These are phyloP conservation scores for Xenus cinereus DNA, from an alignment of 2,113 vertebrate genomes.

Conservation along the genomic window DNA sequence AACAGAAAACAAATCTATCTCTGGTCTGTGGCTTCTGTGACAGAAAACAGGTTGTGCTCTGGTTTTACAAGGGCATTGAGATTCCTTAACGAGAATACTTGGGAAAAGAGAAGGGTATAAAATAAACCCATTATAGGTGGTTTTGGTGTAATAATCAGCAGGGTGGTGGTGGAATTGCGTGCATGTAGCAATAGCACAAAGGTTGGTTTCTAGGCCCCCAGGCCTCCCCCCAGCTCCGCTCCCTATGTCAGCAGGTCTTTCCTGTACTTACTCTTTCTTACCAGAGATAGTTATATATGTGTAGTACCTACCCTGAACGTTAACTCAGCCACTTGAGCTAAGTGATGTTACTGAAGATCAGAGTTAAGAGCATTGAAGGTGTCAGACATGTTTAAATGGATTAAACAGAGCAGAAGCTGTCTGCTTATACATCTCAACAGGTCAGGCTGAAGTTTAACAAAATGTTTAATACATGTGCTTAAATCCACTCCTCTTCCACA, in stretches of 20 bases:
- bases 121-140: not conserved
- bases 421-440: not conserved
- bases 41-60: conserved; percentile 19
- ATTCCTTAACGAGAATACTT: not conserved
- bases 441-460: not conserved
- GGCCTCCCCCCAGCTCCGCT: not conserved
- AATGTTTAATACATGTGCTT: not conserved
- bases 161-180: not conserved
- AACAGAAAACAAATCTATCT: conserved; percentile 12
- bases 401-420: not conserved
- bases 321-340: not conserved
- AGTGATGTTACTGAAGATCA: not conserved
- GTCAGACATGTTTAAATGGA: not conserved
- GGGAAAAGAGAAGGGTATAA: not conserved
- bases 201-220: not conserved
- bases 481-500: not conserved
- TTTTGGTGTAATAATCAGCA: not conserved
- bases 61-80: conserved; percentile 7
- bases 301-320: not conserved
- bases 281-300: not conserved
- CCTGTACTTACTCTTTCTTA: not conserved
- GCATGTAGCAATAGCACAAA: not conserved
- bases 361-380: not conserved
- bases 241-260: not conserved
- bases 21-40: conserved; percentile 23